A percentile compares a stretch with the other conserved stretches of the same genome.
Conservation (phyloP, 2,797 vertebrate genomes). For the Allobates femoralis region DNA sequence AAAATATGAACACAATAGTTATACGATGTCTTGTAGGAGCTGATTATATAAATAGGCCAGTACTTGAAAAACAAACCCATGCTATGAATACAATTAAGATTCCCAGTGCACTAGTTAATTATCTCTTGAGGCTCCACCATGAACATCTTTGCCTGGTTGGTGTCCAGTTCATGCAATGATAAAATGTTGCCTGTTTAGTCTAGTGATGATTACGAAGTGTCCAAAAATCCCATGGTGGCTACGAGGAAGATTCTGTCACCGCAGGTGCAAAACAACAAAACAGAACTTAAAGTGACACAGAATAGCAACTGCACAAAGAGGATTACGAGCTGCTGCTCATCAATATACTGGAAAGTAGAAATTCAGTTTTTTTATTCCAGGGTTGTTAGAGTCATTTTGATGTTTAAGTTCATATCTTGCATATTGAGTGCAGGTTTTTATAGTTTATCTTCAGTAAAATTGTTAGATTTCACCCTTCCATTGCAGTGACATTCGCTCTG, state of each 20-base stretch:
- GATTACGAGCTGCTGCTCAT: neutral
- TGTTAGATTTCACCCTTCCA: too few relatives aligned
- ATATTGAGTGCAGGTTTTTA: too few relatives aligned
- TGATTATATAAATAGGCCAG: constrained; percentile 68
- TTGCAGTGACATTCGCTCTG: too few relatives aligned
- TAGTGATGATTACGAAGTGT: constrained; percentile 62
- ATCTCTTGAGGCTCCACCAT: constrained; percentile 77
- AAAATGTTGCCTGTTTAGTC: constrained; percentile 61
- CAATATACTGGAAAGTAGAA: neutral
- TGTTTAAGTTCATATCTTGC: neutral
- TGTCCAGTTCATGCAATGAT: constrained; percentile 77
- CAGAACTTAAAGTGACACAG: constrained; percentile 63
- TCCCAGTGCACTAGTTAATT: constrained; percentile 80
- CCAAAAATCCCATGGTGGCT: constrained; percentile 67
- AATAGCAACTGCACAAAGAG: neutral
- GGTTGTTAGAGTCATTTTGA: neutral
- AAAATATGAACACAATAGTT: constrained; percentile 18
- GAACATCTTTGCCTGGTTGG: constrained; percentile 75
- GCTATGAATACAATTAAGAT: constrained; percentile 81
- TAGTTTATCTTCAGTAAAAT: too few relatives aligned
- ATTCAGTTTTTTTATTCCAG: neutral
- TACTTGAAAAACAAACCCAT: constrained; percentile 79
- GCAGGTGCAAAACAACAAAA: constrained; percentile 63
- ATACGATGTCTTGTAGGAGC: constrained; percentile 16
- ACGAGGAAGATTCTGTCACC: constrained; percentile 68